Conservation (phyloP, 1,140 invertebrate species). For the Maniola jurtina region DNA sequence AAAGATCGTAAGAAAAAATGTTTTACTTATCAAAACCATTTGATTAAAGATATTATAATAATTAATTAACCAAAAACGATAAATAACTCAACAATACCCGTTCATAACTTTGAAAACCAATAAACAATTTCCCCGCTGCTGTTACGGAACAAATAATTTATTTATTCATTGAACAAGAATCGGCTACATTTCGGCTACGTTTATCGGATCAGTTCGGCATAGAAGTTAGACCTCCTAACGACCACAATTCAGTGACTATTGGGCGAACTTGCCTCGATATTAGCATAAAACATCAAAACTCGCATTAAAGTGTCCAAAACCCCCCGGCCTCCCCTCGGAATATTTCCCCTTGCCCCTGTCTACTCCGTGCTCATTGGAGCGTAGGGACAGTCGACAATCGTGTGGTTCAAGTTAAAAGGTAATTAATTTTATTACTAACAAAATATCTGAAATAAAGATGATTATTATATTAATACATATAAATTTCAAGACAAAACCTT, state of each 20-base stretch:
- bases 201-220: conserved; percentile 27
- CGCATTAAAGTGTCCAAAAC: conserved; percentile 76
- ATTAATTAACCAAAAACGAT: no score
- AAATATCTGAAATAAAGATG: no score
- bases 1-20: no score
- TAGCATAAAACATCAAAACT: conserved; percentile 77
- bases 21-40: no score
- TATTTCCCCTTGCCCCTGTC: conserved; percentile 49
- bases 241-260: conserved; percentile 57
- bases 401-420: conserved; percentile 30
- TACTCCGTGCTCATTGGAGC: conserved; percentile 50
- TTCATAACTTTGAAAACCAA: not conserved
- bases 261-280: conserved; percentile 60
- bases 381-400: conserved; percentile 29
- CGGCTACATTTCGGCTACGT: conserved; percentile 16
- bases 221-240: conserved; percentile 33
- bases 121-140: conserved; percentile 1
- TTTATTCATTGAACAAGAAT: conserved; percentile 30
- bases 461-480: no score
- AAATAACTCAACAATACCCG: not conserved
- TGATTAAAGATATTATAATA: no score
- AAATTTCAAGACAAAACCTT: no score
- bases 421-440: no score
- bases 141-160: not conserved
- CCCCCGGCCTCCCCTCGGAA: conserved; percentile 46